Evolutionary conservation across 2,113 vertebrate genomes (phyloP).

Genomic region (Saguinus imperator): DNA sequence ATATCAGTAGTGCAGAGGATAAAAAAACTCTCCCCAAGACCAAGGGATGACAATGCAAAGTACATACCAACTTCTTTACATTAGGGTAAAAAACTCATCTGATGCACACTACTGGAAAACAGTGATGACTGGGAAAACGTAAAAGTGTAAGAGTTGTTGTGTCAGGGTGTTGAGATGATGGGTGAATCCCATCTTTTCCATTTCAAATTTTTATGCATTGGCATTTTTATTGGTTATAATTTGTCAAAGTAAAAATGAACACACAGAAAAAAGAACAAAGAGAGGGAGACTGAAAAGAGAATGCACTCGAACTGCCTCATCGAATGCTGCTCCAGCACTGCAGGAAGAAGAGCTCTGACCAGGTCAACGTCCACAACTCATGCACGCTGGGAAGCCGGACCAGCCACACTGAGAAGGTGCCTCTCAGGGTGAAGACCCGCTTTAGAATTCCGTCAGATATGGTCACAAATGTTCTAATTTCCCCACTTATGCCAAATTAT

Average conservation of each 20-base stretch:
- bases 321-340: background rate
- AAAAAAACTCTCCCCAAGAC: background rate
- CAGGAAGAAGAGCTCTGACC: too few species aligned
- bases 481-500: background rate
- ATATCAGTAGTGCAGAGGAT: background rate
- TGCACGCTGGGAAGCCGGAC: background rate
- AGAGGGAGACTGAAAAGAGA: background rate
- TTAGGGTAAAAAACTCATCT: background rate
- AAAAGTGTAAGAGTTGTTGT: background rate
- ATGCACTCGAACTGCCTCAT: background rate
- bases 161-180: background rate
- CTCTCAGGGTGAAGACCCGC: background rate
- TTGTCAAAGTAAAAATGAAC: background rate
- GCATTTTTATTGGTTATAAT: background rate
- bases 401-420: background rate
- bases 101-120: background rate
- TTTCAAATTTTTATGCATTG: background rate
- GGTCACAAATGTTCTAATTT: background rate
- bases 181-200: background rate
- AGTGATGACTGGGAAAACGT: background rate
- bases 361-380: background rate
- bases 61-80: background rate
- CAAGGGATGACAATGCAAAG: background rate
- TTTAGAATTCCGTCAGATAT: background rate
- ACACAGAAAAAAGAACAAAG: background rate